phyloP scores from a whole-genome alignment of 2,797 vertebrate genomes.

The Crypturellus tataupa region DNA sequence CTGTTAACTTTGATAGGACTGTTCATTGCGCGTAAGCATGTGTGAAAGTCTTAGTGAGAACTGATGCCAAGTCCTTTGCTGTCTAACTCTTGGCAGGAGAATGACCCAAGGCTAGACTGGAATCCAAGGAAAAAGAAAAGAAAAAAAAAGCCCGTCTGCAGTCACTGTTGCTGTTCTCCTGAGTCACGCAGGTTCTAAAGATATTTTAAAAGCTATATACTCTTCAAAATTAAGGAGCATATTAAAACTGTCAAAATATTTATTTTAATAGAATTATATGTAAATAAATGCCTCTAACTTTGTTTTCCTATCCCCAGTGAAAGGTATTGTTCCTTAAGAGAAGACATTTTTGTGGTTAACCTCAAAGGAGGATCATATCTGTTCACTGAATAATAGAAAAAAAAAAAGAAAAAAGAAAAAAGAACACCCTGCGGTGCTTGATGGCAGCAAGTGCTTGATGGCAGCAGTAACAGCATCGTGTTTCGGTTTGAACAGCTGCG shows the following conservation, averaged over 20 bases:
- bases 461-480: neutral
- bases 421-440: neutral
- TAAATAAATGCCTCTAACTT: neutral
- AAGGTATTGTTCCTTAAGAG: neutral
- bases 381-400: slow-evolving; percentile 21
- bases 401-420: neutral
- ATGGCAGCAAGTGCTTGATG: neutral
- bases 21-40: neutral
- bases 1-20: neutral
- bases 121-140: neutral
- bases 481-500: slow-evolving; percentile 44
- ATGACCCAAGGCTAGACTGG: neutral
- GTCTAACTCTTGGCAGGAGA: slow-evolving; percentile 7
- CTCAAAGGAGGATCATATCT: slow-evolving; percentile 10
- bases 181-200: slow-evolving; percentile 24
- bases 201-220: neutral
- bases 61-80: slow-evolving; percentile 35
- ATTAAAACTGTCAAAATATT: neutral
- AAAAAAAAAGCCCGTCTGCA: neutral
- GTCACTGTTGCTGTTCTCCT: neutral
- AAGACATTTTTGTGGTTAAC: slow-evolving; percentile 11
- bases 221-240: neutral
- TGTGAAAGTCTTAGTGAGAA: neutral
- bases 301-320: neutral
- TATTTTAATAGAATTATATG: neutral